Evolutionary conservation across 2,888 invertebrate species (phyloP), one percentile per base, ranked within the genome.

Genomic region (Chymomyza fuscimana): DNA sequence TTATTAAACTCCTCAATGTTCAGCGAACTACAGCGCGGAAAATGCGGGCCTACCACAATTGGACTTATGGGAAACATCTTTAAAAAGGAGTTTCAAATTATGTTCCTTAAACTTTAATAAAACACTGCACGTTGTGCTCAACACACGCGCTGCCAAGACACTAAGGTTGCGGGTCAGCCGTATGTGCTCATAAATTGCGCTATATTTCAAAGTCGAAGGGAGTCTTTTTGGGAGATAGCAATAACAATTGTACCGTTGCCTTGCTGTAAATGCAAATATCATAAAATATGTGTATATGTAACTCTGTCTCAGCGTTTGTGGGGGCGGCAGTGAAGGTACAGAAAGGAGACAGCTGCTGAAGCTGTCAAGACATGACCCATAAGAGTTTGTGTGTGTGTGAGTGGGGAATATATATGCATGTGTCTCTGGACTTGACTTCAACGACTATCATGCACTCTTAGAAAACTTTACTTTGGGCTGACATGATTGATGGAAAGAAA

Each of bases 51-150:
- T 36, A 77, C 74, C 50, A 71, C 58, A 22, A 75, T 73, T 40
- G 67, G 72, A 54, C 69, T 67, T 15, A 74, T 68, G 9, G 88
- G 82, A 72, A 87, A 79, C 88, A 88, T 88, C 12, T 46, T 46
- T 2, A 12, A 46, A 46, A 46, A 46, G 6, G 40, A 46, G 40
- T 46, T 12, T 12, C 12, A 46, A 46, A 12, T 46, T 46, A 46
- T 10, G 4, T 46, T 32, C 1, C 32, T 12, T 12, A 4, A 12
- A 12, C 12, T 46, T 46, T 46, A 46, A 46, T 3, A 46, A 46
- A 46, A 12, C 0, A 12, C 32, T 46, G 40, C 12, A 46, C 40
- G 40, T 15, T 61, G 61, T 46, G 40, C 22, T 29, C 19, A 15
- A 19, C 40, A 61, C 36, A 40, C 40, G 46, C 61, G 40, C n/a